Percentiles rank a stretch among this genome's conserved stretches.
phyloP scores from a whole-genome alignment of 1,140 invertebrate genomes.

The Hormaphis cornu region DNA sequence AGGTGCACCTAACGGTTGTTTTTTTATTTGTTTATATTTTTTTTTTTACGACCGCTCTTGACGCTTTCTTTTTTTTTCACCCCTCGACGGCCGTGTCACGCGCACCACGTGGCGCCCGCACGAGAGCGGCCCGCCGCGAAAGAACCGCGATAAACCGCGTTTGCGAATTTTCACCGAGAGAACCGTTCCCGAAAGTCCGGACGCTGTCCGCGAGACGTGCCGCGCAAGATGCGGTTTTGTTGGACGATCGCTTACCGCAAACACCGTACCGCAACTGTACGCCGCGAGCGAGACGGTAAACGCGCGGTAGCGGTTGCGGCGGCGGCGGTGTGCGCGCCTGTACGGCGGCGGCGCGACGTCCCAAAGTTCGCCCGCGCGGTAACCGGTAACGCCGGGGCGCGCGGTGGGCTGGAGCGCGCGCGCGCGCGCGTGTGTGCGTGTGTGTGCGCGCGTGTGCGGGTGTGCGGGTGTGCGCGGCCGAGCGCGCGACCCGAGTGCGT shows the following conservation, averaged over 20 bases:
- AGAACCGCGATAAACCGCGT: no score
- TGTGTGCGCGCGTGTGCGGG: background rate
- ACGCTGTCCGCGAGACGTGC: no score
- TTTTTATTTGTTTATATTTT: no score
- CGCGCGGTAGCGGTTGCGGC: background rate
- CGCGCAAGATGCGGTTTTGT: no score
- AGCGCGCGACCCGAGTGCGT: background rate
- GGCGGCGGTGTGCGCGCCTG: background rate
- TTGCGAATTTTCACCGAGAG: no score
- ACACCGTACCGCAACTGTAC: background rate
- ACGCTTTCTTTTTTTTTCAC: conserved; percentile 12
- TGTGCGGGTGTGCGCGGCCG: background rate
- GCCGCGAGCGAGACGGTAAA: background rate
- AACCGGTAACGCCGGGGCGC: background rate
- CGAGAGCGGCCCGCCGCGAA: background rate
- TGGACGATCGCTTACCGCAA: no score
- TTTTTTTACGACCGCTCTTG: conserved; percentile 22
- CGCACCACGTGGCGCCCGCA: background rate
- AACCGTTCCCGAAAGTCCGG: no score
- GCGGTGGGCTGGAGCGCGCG: background rate
- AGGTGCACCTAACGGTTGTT: conserved; percentile 6
- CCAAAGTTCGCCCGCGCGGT: background rate
- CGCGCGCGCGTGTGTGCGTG: no score
- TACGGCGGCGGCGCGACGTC: conserved; percentile 2
- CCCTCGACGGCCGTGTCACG: background rate